Conservation (phyloP, 2,888 invertebrate genomes). For the Melipona beecheii region DNA sequence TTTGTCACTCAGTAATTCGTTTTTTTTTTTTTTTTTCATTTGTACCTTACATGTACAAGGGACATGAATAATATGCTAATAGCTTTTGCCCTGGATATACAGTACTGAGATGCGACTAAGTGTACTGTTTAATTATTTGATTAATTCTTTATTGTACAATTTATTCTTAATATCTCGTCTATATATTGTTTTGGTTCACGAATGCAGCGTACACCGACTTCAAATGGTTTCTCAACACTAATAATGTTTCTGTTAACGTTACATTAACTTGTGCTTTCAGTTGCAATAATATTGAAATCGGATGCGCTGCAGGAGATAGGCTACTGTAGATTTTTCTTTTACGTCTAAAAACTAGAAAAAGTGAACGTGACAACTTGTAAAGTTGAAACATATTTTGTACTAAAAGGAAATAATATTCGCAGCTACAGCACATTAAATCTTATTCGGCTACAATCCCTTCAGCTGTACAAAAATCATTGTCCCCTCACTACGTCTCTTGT, state of each 20-base stretch:
- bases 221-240: constrained; percentile 41
- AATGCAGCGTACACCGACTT: constrained; percentile 58
- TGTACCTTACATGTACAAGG: constrained; percentile 65
- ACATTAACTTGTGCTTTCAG: constrained; percentile 25
- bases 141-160: constrained; percentile 69
- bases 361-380: constrained; percentile 64
- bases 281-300: constrained; percentile 55
- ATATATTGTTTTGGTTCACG: constrained; percentile 68
- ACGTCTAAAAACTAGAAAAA: constrained; percentile 67
- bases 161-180: constrained; percentile 65
- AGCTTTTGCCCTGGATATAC: constrained; percentile 55
- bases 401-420: constrained; percentile 69
- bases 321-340: constrained; percentile 59
- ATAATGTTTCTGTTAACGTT: constrained; percentile 1
- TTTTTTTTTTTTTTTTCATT: constrained; percentile 42
- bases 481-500: constrained; percentile 54
- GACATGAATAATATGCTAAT: constrained; percentile 57
- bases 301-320: constrained; percentile 55
- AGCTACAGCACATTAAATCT: constrained; percentile 66
- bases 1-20: constrained; percentile 63
- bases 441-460: constrained; percentile 61
- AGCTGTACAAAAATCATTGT: constrained; percentile 71
- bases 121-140: constrained; percentile 58
- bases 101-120: constrained; percentile 59
- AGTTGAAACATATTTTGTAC: constrained; percentile 70